A percentile compares a stretch with the other conserved stretches of the same genome.
phyloP scores from a whole-genome alignment of 1,140 invertebrate species.

The Teleogryllus occipitalis region DNA sequence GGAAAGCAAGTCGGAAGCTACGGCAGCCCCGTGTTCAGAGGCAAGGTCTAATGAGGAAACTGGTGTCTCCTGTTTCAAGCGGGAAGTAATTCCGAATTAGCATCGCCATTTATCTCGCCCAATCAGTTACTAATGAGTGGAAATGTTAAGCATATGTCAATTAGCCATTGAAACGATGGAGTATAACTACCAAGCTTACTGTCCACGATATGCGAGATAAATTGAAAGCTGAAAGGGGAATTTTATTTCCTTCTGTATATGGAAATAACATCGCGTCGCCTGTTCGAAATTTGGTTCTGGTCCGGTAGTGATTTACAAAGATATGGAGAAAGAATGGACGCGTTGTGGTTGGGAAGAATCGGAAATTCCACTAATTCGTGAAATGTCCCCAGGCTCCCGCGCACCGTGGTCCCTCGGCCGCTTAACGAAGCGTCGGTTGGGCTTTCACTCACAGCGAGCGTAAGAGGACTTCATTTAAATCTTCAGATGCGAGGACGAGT shows the following conservation, averaged over 20 bases:
- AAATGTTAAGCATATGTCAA: slow-evolving; percentile 5
- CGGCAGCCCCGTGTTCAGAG: not conserved
- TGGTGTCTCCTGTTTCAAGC: not conserved
- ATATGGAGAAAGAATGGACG: not conserved
- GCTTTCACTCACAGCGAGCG: not conserved
- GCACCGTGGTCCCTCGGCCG: not conserved
- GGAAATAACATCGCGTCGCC: not conserved
- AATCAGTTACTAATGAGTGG: slow-evolving; percentile 4
- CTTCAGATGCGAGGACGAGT: not conserved
- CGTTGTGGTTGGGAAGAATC: not conserved
- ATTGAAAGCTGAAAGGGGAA: slow-evolving; percentile 2
- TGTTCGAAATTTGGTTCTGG: not conserved
- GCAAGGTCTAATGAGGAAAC: not conserved
- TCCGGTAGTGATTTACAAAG: not conserved
- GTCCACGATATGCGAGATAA: slow-evolving; percentile 3
- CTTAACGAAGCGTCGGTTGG: not conserved
- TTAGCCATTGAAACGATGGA: not conserved
- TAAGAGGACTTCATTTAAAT: not conserved
- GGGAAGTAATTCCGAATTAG: not conserved
- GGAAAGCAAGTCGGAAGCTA: not conserved
- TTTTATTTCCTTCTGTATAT: not conserved
- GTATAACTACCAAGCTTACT: not conserved
- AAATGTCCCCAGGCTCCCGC: not conserved
- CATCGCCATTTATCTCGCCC: not conserved
- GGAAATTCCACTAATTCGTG: slow-evolving; percentile 4